Percentiles rank a stretch among this genome's conserved stretches.
Evolutionary conservation across 2,797 vertebrate genomes (phyloP).

Genomic region (Catamblyrhynchus diadema): DNA sequence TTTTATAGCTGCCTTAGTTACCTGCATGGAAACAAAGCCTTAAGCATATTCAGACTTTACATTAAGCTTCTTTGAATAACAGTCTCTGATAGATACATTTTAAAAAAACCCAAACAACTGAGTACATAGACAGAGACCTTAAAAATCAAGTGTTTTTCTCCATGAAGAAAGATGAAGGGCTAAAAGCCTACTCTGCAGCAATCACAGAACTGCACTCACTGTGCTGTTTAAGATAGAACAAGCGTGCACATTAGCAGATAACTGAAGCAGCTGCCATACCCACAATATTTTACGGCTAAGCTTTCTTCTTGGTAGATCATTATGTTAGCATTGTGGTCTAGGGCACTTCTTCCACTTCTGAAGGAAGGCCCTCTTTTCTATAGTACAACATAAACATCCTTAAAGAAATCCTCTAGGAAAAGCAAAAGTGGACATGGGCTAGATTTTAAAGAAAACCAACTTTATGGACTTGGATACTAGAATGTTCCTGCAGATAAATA

Average conservation of each 20-base stretch:
- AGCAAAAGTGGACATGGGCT: background rate
- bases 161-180: background rate
- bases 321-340: background rate
- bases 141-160: background rate
- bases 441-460: background rate
- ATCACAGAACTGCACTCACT: background rate
- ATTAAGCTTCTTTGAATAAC: background rate
- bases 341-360: background rate
- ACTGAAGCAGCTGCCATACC: background rate
- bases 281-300: background rate
- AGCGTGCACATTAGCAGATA: background rate
- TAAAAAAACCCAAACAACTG: background rate
- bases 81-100: background rate
- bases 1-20: background rate
- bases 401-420: background rate
- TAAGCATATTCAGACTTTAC: background rate
- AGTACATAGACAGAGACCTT: background rate
- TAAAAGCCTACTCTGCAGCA: background rate
- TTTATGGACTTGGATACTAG: background rate
- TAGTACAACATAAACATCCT: background rate
- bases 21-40: background rate
- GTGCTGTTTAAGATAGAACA: background rate
- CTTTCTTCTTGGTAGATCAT: background rate
- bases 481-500: background rate
- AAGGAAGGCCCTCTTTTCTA: background rate